These are phyloP conservation scores for Atherinosoma microstoma DNA, from an alignment of 2,797 vertebrate species.

Conservation along the genomic window DNA sequence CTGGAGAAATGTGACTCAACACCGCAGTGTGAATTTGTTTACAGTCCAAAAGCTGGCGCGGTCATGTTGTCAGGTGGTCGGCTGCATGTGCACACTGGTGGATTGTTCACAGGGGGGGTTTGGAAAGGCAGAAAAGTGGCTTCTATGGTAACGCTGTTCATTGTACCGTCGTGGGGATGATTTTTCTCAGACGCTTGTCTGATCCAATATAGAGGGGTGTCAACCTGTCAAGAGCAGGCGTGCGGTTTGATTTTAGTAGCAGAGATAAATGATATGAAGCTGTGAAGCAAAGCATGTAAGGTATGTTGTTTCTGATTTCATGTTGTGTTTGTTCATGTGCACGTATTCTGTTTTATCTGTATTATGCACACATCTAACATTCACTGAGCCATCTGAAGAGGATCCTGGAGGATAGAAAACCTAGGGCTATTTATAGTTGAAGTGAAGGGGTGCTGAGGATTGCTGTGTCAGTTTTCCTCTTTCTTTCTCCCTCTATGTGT, in stretches of 20 bases:
- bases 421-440: conserved; percentile 80
- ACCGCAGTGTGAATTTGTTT: conserved; percentile 57
- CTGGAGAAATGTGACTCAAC: conserved; percentile 25
- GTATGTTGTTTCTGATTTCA: not conserved
- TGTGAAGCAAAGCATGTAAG: conserved; percentile 18
- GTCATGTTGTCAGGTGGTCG: conserved; percentile 36
- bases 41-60: conserved; percentile 19
- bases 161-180: conserved; percentile 22
- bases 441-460: conserved; percentile 72
- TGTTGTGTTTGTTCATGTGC: not conserved
- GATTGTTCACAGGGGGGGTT: conserved; percentile 39
- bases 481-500: conserved; percentile 17
- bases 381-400: conserved; percentile 44
- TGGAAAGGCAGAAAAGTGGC: conserved; percentile 22
- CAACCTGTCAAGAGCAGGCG: conserved; percentile 24
- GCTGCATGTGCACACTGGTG: conserved; percentile 11
- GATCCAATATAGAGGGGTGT: conserved; percentile 54
- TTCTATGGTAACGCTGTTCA: conserved; percentile 24
- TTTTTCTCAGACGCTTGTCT: conserved; percentile 34
- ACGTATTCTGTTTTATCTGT: not conserved
- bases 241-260: not conserved
- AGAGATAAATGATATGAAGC: not conserved
- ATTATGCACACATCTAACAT: conserved; percentile 25
- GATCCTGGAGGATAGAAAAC: conserved; percentile 56
- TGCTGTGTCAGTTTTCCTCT: conserved; percentile 77